Evolutionary conservation across 2,797 vertebrate genomes (phyloP), one percentile per base, ranked within the genome.

Genomic region (Notoglanidium macrostoma): DNA sequence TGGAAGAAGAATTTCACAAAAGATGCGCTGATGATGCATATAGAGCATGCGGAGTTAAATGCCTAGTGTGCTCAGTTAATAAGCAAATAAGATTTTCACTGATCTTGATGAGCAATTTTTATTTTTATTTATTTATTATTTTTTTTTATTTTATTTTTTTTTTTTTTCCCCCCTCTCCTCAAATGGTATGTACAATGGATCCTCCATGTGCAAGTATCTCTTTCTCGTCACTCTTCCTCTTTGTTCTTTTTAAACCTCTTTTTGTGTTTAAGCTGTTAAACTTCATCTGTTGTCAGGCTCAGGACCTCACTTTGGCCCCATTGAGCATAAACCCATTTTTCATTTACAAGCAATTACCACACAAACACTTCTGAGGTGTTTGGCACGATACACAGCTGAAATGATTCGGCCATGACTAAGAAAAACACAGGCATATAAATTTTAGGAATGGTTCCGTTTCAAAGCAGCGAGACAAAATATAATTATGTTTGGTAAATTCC

Each of bases 321-420:
- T 73, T 84, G 87, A 83, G 79, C 83, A 86, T 73, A 86, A 89
- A 84, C 86, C 78, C 23, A 7, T 90, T 78, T 86, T 88, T 84
- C 59, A 87, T 87, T 89, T 88, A 82, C 89, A 67, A 85, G 67
- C 84, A 90, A 88, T 91, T 89, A 90, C 88, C 46, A 49, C 76
- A 7, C 85, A 89, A 55, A 23, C 86, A 55, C 73, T 83, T 89
- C 72, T 88, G 40, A 65, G 44, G 65, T 12, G 12, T 74, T 86
- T 87, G 87, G 81, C 77, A 7, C n/a, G 51, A 54, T 81, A 32
- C 32, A 11, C 79, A 55, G 73, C 55, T 61, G 59, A 86, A 88
- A 85, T 74, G 86, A 70, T 68, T 76, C 49, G 32, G 61, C 83
- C 63, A 40, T 68, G 35, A 55, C 83, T 35, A 81, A 84, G 32